Evolutionary conservation across 2,888 invertebrate genomes (phyloP), one percentile per base, ranked within the genome.

Genomic region (Tridacna crocea): DNA sequence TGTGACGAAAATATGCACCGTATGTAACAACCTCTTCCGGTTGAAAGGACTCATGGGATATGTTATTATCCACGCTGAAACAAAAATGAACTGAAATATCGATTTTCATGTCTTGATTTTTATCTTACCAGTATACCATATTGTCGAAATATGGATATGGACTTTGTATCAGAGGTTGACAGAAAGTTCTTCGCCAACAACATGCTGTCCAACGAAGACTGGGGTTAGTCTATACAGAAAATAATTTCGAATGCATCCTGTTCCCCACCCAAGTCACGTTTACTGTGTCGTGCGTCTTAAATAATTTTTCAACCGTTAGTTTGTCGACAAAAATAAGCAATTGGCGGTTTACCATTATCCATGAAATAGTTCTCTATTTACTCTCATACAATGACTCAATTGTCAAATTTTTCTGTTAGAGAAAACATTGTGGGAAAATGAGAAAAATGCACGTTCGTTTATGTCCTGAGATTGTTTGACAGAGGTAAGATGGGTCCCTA

Each of bases 101-200:
- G 77, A 77, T 81, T 78, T 75, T 78, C 17, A 63, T 51, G 55
- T 15, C 24, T 24, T 63, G 36, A 48, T 51, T 26, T 61, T 27
- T 19, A 61, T 76, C 13, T 26, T 63, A 19, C 4, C 17, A 24
- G 0, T n/a, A 60, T 15, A 2, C 46, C 26, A 55, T n/a, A 27
- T 72, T 24, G 0, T 27, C 24, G 22, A 65, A 80, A 68, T 63
- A 88, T 90, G 90, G 82, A 81, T 27, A 65, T 83, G 36, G 89
- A 89, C 73, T 89, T 88, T 78, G 89, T 90, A 15, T 90, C 90
- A 15, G 90, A 90, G 79, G 90, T 90, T n/a, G 90, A 90, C 77
- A 79, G 89, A 75, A 90, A 89, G 77, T 90, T 90, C 87, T 89
- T 88, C 72, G 88, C 89, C 19, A 90, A 90, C 79, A 90, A 90